phyloP scores from a whole-genome alignment of 2,797 vertebrate species.

The Nothura maculosa region DNA sequence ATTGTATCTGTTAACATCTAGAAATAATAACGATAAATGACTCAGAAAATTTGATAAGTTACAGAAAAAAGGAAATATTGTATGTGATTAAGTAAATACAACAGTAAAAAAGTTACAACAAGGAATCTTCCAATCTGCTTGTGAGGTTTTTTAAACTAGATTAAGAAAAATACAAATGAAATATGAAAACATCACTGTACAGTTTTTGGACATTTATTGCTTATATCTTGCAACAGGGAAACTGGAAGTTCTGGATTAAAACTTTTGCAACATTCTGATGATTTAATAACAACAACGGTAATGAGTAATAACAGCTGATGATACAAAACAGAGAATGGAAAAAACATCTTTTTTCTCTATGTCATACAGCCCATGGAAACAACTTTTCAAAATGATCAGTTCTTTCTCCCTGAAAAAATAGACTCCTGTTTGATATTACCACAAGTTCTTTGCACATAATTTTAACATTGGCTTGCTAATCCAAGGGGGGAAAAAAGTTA shows the following conservation, averaged over 20 bases:
- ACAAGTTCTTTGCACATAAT: not conserved
- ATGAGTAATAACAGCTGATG: not conserved
- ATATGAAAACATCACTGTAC: not conserved
- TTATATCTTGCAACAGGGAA: not conserved
- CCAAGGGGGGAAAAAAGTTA: not conserved
- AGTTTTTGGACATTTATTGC: not conserved
- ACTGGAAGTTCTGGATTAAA: not conserved
- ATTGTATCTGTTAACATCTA: not conserved
- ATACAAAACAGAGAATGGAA: not conserved
- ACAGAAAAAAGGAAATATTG: not conserved
- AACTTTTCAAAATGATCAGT: slow-evolving; percentile 18
- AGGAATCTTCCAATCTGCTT: not conserved
- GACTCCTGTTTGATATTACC: not conserved
- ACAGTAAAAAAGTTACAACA: not conserved
- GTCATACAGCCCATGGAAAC: not conserved
- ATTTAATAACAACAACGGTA: slow-evolving; percentile 18
- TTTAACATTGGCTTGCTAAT: not conserved
- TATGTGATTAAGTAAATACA: not conserved
- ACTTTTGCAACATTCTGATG: not conserved
- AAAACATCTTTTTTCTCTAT: not conserved
- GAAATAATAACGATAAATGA: not conserved
- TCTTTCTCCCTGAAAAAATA: slow-evolving; percentile 28
- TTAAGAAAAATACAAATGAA: not conserved
- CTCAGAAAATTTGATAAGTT: not conserved
- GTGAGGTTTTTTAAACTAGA: not conserved